Conservation (phyloP, 2,888 invertebrate species). For the Stratiomys singularior region DNA sequence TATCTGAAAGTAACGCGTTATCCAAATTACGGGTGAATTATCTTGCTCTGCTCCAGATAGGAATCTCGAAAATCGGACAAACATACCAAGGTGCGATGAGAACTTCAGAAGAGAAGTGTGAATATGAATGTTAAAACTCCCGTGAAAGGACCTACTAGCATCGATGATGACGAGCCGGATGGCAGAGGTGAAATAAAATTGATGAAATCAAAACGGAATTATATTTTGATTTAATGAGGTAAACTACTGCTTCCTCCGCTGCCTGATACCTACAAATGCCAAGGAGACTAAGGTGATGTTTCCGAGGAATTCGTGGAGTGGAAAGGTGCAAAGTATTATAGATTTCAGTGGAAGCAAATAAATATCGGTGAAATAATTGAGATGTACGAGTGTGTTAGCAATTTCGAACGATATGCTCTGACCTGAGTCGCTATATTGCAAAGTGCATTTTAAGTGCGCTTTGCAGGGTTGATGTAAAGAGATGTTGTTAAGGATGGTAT, state of each 20-base stretch:
- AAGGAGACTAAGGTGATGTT: not conserved
- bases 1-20: constrained; percentile 28
- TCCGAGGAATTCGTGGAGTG: no score
- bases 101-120: no score
- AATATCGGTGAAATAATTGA: constrained; percentile 5
- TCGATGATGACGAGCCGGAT: not conserved
- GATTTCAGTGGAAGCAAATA: not conserved
- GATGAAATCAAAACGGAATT: constrained; percentile 7
- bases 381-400: not conserved
- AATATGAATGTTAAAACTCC: no score
- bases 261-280: not conserved
- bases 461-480: not conserved
- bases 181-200: not conserved
- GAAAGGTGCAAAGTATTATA: not conserved
- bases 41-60: not conserved
- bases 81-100: not conserved
- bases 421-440: not conserved
- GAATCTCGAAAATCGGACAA: constrained; percentile 2
- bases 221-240: constrained; percentile 22
- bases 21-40: constrained; percentile 24
- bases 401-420: not conserved
- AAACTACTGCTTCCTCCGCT: not conserved
- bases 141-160: no score
- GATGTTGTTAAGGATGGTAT: not conserved
- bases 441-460: not conserved